A percentile compares a stretch with the other conserved stretches of the same genome.
Conservation (phyloP, 2,888 invertebrate genomes). For the Xestoiulus laeticollis region DNA sequence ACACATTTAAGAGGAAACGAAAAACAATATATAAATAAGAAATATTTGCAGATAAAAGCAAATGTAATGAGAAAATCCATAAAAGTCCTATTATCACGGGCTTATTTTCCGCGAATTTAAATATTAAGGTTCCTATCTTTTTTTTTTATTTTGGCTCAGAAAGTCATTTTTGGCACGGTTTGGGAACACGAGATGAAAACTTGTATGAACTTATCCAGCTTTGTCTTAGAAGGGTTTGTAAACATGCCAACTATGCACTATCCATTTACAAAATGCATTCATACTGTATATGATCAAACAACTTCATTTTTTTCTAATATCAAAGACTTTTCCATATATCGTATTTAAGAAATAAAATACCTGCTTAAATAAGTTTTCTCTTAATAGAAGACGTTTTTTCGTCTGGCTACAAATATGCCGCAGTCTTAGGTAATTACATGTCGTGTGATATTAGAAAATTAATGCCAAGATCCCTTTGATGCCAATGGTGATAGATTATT, state of each 20-base stretch:
- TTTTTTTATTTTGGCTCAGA: background rate
- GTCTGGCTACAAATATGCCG: no score
- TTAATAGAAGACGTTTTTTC: no score
- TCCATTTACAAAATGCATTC: no score
- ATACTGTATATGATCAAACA: no score
- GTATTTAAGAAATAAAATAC: no score
- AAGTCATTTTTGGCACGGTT: background rate
- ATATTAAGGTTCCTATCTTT: background rate
- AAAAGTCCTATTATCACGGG: background rate
- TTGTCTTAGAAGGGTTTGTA: no score
- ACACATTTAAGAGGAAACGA: background rate
- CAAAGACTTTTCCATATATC: no score
- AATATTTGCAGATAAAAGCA: background rate
- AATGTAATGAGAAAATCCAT: conserved; percentile 31
- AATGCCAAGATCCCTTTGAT: background rate
- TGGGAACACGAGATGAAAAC: background rate
- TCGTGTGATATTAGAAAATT: background rate
- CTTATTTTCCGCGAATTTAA: background rate
- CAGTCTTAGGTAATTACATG: background rate
- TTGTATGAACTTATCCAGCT: no score
- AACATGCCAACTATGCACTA: no score
- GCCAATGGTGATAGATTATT: background rate
- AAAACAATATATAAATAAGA: conserved; percentile 35
- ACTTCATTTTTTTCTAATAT: no score
- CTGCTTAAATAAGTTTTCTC: no score